Evolutionary conservation across 2,113 vertebrate genomes (phyloP), one percentile per base, ranked within the genome.

Genomic region (Circaetus cinerascens): DNA sequence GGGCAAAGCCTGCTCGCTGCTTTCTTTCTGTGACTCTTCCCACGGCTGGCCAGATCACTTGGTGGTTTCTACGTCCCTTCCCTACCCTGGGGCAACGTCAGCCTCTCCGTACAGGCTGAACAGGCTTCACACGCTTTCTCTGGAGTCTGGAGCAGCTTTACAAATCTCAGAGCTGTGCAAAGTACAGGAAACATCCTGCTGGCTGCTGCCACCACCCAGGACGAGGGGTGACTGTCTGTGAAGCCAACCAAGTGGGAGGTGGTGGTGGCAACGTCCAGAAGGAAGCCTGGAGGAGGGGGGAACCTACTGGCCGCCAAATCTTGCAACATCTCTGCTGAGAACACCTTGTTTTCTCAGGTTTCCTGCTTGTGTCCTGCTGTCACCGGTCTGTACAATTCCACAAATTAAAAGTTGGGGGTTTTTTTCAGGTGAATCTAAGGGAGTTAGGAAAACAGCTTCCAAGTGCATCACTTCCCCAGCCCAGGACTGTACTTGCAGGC

Each of bases 171-270:
- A 87, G 53, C 63, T 86, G 38, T 41, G 55, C 63, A 74, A 71
- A 96, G 48, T 66, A 75, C 15, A 91, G 86, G 16, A 66, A 69
- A 63, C 2, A 3, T 45, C 40, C 50, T 78, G 56, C 64, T 55
- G 60, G 56, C 68, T 51, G 43, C 68, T 92, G 51, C 59, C 27
- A 38, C 56, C 51, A 36, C 5, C 43, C 62, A 72, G 66, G 56
- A 91, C 0, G 0, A 29, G 41, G 18, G 26, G n/a, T 29, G 50
- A 57, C 4, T 0, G 2, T 29, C 55, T 59, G 16, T 21, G 15
- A 89, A 29, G 43, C 23, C 9, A 4, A 2, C 10, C 62, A 59
- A 77, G 34, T 1, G 2, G 50, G 34, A 92, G 56, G 7, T 30
- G 55, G 16, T 80, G 40, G n/a, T 4, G 5, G 5, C 50, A 89